These are phyloP conservation scores for Pachliopta kotzebuea DNA, from an alignment of 2,888 invertebrate species.

Conservation along the genomic window DNA sequence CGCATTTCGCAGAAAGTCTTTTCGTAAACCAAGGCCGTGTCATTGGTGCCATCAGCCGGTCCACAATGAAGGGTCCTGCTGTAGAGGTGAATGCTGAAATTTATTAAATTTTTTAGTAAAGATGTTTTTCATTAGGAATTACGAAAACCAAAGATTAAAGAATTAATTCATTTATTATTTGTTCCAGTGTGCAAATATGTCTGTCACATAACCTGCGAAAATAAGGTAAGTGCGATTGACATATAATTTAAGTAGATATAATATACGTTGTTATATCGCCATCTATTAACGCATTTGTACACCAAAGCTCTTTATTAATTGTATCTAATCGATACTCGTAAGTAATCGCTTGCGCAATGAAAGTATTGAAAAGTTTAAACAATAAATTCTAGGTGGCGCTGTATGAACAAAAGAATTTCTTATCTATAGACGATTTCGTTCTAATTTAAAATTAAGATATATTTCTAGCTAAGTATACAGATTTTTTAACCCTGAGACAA, in stretches of 20 bases:
- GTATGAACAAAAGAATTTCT: not conserved
- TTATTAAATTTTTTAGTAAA: not conserved
- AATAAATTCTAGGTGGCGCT: slow-evolving; percentile 26
- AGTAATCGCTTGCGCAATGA: slow-evolving; percentile 23
- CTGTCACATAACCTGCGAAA: slow-evolving; percentile 88
- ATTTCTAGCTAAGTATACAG: no score
- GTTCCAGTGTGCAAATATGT: slow-evolving; percentile 91
- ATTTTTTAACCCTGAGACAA: no score
- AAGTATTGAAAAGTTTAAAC: not conserved
- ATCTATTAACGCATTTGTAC: slow-evolving; percentile 15
- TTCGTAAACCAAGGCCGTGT: slow-evolving; percentile 87
- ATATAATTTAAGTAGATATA: not conserved
- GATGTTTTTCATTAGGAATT: not conserved
- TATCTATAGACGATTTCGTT: not conserved
- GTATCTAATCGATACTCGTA: not conserved
- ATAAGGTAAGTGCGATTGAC: slow-evolving; percentile 81
- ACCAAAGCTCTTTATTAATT: slow-evolving; percentile 9
- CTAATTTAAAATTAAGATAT: not conserved
- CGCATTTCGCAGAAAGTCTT: slow-evolving; percentile 87
- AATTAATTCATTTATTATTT: slow-evolving; percentile 41
- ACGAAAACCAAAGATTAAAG: not conserved
- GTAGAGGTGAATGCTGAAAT: slow-evolving; percentile 82
- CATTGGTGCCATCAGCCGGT: slow-evolving; percentile 90
- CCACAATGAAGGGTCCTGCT: slow-evolving; percentile 86
- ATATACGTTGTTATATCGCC: slow-evolving; percentile 20